Evolutionary conservation across 2,888 invertebrate genomes (phyloP), one percentile per base, ranked within the genome.

Genomic region (Cotesia congregata): DNA sequence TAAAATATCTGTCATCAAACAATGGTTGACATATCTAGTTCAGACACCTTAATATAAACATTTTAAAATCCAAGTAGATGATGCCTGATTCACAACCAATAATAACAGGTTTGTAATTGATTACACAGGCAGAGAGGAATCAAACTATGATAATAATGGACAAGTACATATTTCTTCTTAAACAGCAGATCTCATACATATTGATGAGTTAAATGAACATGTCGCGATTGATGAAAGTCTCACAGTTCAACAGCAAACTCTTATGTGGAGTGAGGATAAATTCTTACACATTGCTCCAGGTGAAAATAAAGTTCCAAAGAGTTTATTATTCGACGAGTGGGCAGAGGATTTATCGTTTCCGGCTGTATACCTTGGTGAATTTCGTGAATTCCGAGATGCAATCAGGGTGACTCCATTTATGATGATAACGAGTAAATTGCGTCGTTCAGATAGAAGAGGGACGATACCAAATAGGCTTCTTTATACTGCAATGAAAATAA

Each of bases 271-370:
- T 17, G 74, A 77, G 9, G 83, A 83, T n/a, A 67, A 76, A 70
- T 75, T 75, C 60, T 69, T 82, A 1, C 40, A 72, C 3, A 77
- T 82, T 6, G 79, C 81, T 15, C 76, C 67, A 40, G 72, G 78
- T 5, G 80, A 86, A 67, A 79, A 69, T 75, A 80, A 81, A 7
- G 81, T 60, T 3, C 85, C 86, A 65, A 81, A 83, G 0, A 85
- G 83, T 82, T 83, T 86, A 74, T 80, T 89, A 80, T 87, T 85
- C 65, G 89, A 89, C 79, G 80, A 39, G n/a, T 15, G 62, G 84
- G 87, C 87, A n/a, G 88, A 89, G 85, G 89, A 90, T 73, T 71
- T 89, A 17, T 88, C 88, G 1, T 89, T 90, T 82, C 89, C 89
- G 5, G 59, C 78, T 39, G 89, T 89, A 82, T 90, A 90, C 83